Evolutionary conservation across 1,140 invertebrate genomes (phyloP).

Genomic region (Eueides isabella): DNA sequence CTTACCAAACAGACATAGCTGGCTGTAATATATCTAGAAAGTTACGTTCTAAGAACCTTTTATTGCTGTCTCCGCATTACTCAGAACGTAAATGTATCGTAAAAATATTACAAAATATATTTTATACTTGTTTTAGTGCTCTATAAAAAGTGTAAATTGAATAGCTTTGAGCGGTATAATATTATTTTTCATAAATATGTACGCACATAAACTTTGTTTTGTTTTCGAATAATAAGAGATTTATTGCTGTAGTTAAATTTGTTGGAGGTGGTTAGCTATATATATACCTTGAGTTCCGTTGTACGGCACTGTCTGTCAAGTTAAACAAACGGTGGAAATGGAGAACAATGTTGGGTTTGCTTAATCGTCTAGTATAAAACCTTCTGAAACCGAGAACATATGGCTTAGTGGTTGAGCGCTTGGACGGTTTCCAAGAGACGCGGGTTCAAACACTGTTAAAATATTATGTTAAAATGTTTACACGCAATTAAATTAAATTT

Average conservation of each 20-base stretch:
- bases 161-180: not conserved
- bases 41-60: slow-evolving; percentile 2
- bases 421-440: no score
- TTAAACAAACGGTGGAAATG: no score
- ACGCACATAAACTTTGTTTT: not conserved
- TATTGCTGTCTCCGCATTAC: slow-evolving; percentile 18
- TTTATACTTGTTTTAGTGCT: slow-evolving; percentile 18
- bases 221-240: not conserved
- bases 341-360: no score
- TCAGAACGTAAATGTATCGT: slow-evolving; percentile 20
- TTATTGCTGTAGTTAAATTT: not conserved
- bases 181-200: slow-evolving; percentile 15
- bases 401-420: no score
- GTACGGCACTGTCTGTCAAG: no score
- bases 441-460: no score
- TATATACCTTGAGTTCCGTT: no score
- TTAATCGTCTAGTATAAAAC: no score
- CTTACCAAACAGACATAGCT: not conserved
- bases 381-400: no score
- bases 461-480: no score
- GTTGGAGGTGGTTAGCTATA: no score
- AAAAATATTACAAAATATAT: slow-evolving; percentile 33
- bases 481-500: no score
- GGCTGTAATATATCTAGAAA: slow-evolving; percentile 12
- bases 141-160: slow-evolving; percentile 29